Percentiles rank a stretch among this genome's conserved stretches.
Conservation (phyloP, 2,888 invertebrate genomes). For the Plutella xylostella region DNA sequence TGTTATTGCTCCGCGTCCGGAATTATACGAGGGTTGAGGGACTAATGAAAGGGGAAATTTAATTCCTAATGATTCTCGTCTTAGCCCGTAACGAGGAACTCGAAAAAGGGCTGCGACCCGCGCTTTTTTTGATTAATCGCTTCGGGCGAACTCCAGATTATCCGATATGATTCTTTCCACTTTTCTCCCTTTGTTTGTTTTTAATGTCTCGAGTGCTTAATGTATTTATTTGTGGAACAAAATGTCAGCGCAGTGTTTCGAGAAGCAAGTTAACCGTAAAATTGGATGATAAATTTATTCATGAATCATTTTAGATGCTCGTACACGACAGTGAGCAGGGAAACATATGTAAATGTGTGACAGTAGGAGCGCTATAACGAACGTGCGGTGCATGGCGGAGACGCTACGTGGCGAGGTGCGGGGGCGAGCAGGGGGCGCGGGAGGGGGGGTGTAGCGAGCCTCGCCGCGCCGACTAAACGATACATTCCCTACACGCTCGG, state of each 20-base stretch:
- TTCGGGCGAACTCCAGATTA: slow-evolving; percentile 48
- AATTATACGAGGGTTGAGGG: slow-evolving; percentile 71
- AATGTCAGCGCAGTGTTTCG: slow-evolving; percentile 30
- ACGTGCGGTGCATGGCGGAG: slow-evolving; percentile 5
- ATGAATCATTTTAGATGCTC: slow-evolving; percentile 64
- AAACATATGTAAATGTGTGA: slow-evolving; percentile 65
- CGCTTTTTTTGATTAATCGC: slow-evolving; percentile 62
- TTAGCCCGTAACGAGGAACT: slow-evolving; percentile 70
- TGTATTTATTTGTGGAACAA: slow-evolving; percentile 35
- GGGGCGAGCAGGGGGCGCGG: slow-evolving; percentile 8
- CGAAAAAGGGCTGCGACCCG: slow-evolving; percentile 65
- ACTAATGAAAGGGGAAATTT: slow-evolving; percentile 72
- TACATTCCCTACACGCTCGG: slow-evolving; percentile 23
- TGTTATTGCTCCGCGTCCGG: slow-evolving; percentile 70
- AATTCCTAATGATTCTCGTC: slow-evolving; percentile 71
- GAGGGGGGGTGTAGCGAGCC: neutral
- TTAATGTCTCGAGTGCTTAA: slow-evolving; percentile 29
- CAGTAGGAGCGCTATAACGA: slow-evolving; percentile 34
- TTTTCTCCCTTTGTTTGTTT: slow-evolving; percentile 35
- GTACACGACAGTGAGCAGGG: slow-evolving; percentile 42
- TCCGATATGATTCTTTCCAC: slow-evolving; percentile 39
- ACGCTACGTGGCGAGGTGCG: neutral
- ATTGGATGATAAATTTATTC: slow-evolving; percentile 67
- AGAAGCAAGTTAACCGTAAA: slow-evolving; percentile 54
- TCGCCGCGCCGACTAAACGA: neutral